phyloP scores from a whole-genome alignment of 2,888 invertebrate genomes.

The Miltochrista miniata region DNA sequence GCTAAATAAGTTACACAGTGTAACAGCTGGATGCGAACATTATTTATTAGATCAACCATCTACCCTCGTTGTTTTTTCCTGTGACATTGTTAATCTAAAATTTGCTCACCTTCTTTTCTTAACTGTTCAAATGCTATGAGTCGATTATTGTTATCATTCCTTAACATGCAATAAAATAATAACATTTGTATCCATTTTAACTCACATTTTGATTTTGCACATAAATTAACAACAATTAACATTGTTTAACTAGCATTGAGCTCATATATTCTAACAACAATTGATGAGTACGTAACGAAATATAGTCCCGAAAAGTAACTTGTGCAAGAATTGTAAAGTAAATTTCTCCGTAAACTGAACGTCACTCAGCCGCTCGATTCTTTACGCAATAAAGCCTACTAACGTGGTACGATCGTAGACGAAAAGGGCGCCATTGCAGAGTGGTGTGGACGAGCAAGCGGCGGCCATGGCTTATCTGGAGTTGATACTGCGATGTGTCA shows the following conservation, averaged over 20 bases:
- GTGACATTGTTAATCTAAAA: too few species aligned
- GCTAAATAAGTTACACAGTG: too few species aligned
- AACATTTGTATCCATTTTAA: slow-evolving; percentile 1
- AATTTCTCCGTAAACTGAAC: slow-evolving; percentile 27
- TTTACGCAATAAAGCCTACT: slow-evolving; percentile 33
- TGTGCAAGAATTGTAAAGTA: too few species aligned
- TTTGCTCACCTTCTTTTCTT: too few species aligned
- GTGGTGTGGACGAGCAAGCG: slow-evolving; percentile 93
- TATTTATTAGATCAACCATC: too few species aligned
- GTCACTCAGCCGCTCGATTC: slow-evolving; percentile 58
- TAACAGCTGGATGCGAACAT: too few species aligned
- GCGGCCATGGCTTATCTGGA: slow-evolving; percentile 97
- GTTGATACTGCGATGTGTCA: slow-evolving; percentile 93
- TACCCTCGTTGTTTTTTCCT: too few species aligned
- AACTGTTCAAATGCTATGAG: slow-evolving; percentile 14
- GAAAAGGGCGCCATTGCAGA: slow-evolving; percentile 86
- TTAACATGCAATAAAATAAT: slow-evolving; percentile 11
- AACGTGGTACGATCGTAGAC: slow-evolving; percentile 53
- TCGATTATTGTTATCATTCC: slow-evolving; percentile 26
- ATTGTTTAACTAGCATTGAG: not conserved
- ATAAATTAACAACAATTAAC: slow-evolving; percentile 5
- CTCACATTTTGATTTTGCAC: not conserved
- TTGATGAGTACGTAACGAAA: not conserved
- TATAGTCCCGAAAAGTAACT: too few species aligned
- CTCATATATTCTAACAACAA: slow-evolving; percentile 1